A percentile compares a stretch with the other conserved stretches of the same genome.
Conservation (phyloP, 2,113 vertebrate genomes). For the Sinocyclocheilus grahami region DNA sequence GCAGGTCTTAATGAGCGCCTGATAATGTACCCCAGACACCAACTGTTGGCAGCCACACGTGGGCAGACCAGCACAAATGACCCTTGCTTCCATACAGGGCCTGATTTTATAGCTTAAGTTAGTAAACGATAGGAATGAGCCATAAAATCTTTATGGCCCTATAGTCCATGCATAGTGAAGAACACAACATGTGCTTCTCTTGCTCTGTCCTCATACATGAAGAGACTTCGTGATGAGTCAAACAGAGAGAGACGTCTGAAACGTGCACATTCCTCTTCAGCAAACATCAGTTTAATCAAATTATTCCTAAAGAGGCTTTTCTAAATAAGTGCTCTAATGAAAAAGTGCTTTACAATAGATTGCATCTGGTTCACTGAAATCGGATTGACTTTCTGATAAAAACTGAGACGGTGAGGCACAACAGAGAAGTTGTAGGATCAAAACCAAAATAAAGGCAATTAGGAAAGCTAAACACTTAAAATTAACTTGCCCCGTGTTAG, state of each 20-base stretch:
- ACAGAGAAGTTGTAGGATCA: neutral
- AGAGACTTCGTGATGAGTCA: slow-evolving; percentile 21
- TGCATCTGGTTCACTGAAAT: neutral
- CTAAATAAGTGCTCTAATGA: neutral
- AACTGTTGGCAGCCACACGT: slow-evolving; percentile 49
- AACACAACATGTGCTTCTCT: slow-evolving; percentile 64
- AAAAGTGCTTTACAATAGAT: neutral
- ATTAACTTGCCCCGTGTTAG: neutral
- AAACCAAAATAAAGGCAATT: neutral
- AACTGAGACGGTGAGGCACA: neutral
- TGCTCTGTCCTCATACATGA: slow-evolving; percentile 44
- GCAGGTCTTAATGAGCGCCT: slow-evolving; percentile 40
- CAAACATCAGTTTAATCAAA: slow-evolving; percentile 5
- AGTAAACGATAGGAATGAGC: slow-evolving; percentile 69
- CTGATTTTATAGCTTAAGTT: slow-evolving; percentile 58
- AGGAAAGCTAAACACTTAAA: neutral
- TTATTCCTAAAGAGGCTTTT: neutral
- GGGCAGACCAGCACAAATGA: slow-evolving; percentile 50
- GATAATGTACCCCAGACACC: slow-evolving; percentile 52
- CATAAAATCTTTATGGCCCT: slow-evolving; percentile 63
- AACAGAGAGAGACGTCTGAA: slow-evolving; percentile 12
- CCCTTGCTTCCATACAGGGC: slow-evolving; percentile 44
- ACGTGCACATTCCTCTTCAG: slow-evolving; percentile 1
- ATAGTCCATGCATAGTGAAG: slow-evolving; percentile 52
- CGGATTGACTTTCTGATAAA: neutral